Conservation (phyloP, 2,113 vertebrate species). For the Bungarus multicinctus region DNA sequence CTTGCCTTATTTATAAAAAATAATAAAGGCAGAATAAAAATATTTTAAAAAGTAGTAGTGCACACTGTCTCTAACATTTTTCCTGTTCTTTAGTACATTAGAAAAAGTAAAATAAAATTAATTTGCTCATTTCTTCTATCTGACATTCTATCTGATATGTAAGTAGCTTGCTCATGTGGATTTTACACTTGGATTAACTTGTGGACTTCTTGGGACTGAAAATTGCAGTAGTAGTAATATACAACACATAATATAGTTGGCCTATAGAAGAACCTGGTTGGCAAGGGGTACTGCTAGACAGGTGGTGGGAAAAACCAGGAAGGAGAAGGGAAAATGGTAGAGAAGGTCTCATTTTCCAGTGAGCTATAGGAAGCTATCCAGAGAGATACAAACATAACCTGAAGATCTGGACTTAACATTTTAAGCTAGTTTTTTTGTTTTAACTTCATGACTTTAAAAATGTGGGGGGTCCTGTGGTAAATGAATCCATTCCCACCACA, state of each 20-base stretch:
- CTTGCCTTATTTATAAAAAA: neutral
- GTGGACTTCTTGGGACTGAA: neutral
- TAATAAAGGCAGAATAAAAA: neutral
- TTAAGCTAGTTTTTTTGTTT: neutral
- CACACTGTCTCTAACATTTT: neutral
- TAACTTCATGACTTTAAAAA: neutral
- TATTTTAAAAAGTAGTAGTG: neutral
- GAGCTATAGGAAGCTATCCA: neutral
- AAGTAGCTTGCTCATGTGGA: neutral
- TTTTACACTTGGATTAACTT: neutral
- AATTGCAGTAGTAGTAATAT: neutral
- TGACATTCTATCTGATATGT: neutral
- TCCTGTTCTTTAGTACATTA: neutral
- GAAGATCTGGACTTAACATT: neutral
- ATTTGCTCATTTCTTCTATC: neutral
- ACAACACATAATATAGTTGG: neutral
- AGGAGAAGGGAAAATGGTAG: neutral
- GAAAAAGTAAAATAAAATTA: neutral
- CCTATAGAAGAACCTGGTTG: neutral
- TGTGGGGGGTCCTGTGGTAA: neutral
- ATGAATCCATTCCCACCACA: neutral
- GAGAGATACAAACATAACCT: neutral
- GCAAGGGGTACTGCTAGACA: neutral
- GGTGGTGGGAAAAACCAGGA: neutral
- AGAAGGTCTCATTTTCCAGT: neutral